Evolutionary conservation across 2,888 invertebrate species (phyloP), one percentile per base, ranked within the genome.

Genomic region (Griposia aprilina): DNA sequence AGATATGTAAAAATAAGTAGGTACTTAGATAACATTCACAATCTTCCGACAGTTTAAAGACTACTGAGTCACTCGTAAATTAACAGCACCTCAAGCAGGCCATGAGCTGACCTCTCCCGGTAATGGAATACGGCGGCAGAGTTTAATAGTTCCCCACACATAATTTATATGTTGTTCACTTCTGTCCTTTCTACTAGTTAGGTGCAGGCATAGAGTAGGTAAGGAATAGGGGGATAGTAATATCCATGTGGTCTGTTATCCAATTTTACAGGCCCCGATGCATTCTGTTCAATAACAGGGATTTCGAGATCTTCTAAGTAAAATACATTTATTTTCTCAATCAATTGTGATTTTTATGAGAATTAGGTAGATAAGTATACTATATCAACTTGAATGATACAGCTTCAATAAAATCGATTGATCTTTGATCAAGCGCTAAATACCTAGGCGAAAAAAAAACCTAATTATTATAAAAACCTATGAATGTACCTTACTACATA

Each of bases 81-180:
- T 7, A 81, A 59, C 26, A 67, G 66, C 57, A 52, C 15, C 50
- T 55, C 59, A 45, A 50, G 62, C 81, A 73, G 85, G 74, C 69
- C 76, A 65, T 65, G 76, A 75, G 66, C 76, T 82, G 79, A 80
- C 80, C 80, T 87, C 84, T 76, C 55, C 48, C 30, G 74, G 80
- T 89, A 86, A 85, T 87, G 78, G 84, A 85, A 84, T 84, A 82
- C 76, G 83, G 78, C 71, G 80, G 80, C 74, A 71, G 69, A 89
- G 84, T 90, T 87, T 88, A 84, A 90, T 89, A 85, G 87, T 85
- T 88, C 72, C 59, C 66, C 80, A 77, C 78, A 77, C 81, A 86
- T 84, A 78, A 84, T 84, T 83, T 86, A 86, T 74, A 74, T 86
- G 86, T 83, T 74, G 84, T 74, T 78, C 84, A 72, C 71, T 72